Base-by-base conservation (phyloP, 2,888 invertebrate genomes). In the Seladonia tumulorum region DNA sequence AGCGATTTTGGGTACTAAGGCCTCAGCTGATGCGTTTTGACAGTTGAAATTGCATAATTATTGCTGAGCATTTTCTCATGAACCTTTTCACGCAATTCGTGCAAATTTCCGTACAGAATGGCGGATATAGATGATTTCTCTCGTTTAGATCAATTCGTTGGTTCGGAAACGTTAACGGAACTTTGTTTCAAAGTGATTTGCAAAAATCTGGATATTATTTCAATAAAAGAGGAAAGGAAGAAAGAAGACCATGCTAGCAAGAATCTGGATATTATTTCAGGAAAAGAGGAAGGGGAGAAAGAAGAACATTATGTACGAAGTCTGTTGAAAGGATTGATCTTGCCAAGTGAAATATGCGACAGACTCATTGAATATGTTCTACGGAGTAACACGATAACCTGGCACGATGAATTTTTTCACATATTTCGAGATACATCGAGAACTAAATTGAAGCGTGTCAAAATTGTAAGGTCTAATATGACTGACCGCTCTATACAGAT, bases 291-390 rank as follows among this genome's bases (percentile, higher is more conserved):
- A 49, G 45, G 18, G 3, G n/a, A 16, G 25, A 76, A 66, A 16
- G 49, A 76, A 53, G 25, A 53, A 53, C 5, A 39, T 14, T 16
- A 3, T 42, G 39, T 77, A 53, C 92, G 95, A 16, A 91, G 90
- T 66, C 94, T 97, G 16, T 96, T 95, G 88, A 96, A 97, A 84
- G 97, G 97, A 81, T 95, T 97, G 79, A 95, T 96, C 74, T 94
- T 98, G 49, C 97, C 97, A 0, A 96, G 96, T 76, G 97, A 97
- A 94, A 96, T 98, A 89, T 97, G 97, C 92, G 97, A 98, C 93
- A 96, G 96, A 91, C 95, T 98, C 82, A 95, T 98, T 22, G 95
- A 96, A 81, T 95, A 96, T 60, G 96, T 96, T 87, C 96, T 97
- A 88, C 95, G 92, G 90, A 95, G 91, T 91, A 95, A 92, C 91